Evolutionary conservation across 2,888 invertebrate species (phyloP).

Genomic region (Oscheius sp.): DNA sequence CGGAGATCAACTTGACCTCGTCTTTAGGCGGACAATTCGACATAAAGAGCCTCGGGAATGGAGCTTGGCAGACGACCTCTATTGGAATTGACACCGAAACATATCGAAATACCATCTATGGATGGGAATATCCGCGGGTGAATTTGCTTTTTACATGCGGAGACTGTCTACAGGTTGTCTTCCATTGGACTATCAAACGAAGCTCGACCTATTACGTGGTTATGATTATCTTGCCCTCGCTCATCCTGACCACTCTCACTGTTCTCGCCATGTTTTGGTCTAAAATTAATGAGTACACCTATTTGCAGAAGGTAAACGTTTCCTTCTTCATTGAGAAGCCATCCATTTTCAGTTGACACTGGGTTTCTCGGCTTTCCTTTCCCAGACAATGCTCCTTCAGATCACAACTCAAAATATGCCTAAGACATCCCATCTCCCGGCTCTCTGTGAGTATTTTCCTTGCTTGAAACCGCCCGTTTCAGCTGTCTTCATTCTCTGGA

Average conservation of each 20-base stretch:
- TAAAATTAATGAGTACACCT: conserved; percentile 11
- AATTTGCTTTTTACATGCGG: neutral
- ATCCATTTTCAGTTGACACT: conserved; percentile 17
- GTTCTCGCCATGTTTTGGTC: conserved; percentile 28
- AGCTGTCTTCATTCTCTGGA: conserved; percentile 26
- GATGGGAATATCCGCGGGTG: conserved; percentile 25
- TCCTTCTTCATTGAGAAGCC: neutral
- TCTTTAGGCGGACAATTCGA: neutral
- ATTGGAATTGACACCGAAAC: neutral
- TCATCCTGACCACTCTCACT: conserved; percentile 19
- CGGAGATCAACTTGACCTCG: conserved; percentile 14
- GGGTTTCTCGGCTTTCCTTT: conserved; percentile 28
- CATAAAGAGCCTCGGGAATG: conserved; percentile 6
- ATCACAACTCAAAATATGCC: conserved; percentile 22
- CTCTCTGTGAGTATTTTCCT: conserved; percentile 8
- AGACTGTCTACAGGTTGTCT: neutral
- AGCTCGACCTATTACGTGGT: conserved; percentile 28
- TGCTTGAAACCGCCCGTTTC: neutral
- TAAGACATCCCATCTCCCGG: conserved; percentile 26
- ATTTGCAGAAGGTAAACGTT: conserved; percentile 23
- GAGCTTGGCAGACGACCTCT: conserved; percentile 6
- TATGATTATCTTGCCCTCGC: conserved; percentile 22
- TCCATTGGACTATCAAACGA: conserved; percentile 16
- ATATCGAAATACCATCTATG: neutral
- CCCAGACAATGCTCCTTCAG: conserved; percentile 28